Evolutionary conservation across 2,113 vertebrate species (phyloP).

Genomic region (Tragelaphus buxtoni): DNA sequence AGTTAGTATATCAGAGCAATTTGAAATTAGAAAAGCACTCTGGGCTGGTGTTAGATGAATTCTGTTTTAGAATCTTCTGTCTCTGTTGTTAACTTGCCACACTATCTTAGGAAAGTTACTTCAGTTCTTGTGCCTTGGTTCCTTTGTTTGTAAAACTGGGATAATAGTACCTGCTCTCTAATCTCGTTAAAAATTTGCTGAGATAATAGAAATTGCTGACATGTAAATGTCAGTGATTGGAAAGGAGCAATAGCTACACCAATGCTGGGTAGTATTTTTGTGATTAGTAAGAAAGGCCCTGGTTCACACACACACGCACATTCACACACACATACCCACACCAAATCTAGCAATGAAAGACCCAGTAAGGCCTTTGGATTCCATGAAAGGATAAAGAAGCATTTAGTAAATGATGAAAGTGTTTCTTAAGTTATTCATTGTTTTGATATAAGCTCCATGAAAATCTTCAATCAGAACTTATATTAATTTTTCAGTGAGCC

Average conservation of each 20-base stretch:
- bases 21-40: background rate
- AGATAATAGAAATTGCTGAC: background rate
- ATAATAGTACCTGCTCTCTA: background rate
- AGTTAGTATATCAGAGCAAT: background rate
- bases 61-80: background rate
- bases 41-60: background rate
- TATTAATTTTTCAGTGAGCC: background rate
- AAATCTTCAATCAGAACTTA: background rate
- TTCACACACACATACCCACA: accelerated
- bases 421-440: background rate
- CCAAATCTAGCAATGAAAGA: background rate
- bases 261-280: background rate
- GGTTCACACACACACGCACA: background rate
- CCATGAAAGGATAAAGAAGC: background rate
- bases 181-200: background rate
- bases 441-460: background rate
- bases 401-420: background rate
- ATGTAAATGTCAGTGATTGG: background rate
- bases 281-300: background rate
- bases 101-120: background rate
- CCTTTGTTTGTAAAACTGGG: background rate
- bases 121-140: background rate
- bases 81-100: background rate
- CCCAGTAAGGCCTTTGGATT: background rate
- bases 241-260: background rate